Evolutionary conservation across 2,113 vertebrate genomes (phyloP).

Genomic region (Siniperca knerii): DNA sequence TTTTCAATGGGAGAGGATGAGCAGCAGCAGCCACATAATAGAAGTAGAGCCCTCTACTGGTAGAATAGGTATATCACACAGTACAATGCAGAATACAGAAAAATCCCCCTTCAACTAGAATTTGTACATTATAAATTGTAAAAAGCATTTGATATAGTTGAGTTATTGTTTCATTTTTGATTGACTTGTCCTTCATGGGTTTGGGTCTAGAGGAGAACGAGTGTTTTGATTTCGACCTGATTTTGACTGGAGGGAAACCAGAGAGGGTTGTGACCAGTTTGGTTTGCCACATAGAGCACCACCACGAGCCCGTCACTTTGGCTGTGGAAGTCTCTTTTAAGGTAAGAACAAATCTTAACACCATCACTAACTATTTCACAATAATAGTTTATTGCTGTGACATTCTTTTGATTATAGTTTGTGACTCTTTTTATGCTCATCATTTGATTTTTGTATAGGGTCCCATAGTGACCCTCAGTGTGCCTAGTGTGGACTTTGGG

Average conservation of each 20-base stretch:
- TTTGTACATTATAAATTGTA: neutral
- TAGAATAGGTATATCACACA: conserved; percentile 67
- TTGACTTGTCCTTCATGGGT: neutral
- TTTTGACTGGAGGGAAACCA: conserved; percentile 84
- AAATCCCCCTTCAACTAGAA: neutral
- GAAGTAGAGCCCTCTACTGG: conserved; percentile 90
- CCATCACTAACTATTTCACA: no score
- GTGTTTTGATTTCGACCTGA: conserved; percentile 86
- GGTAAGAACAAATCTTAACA: conserved; percentile 75
- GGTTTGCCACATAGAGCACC: conserved; percentile 84
- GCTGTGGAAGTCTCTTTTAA: conserved; percentile 90
- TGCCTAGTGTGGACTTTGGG: conserved; percentile 89
- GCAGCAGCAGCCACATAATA: conserved; percentile 79
- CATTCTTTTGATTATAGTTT: neutral
- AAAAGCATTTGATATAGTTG: neutral
- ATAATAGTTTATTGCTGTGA: neutral
- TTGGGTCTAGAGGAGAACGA: conserved; percentile 82
- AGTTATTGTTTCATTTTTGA: neutral
- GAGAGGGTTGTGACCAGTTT: conserved; percentile 82
- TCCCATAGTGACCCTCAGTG: conserved; percentile 82
- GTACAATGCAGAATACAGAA: neutral
- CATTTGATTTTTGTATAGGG: conserved; percentile 83
- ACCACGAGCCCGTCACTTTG: conserved; percentile 81
- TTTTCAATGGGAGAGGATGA: conserved; percentile 88
- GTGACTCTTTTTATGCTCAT: neutral